Percentiles rank a stretch among this genome's conserved stretches.
Conservation (phyloP, 1,140 invertebrate genomes). For the Pteromalus puparum region DNA sequence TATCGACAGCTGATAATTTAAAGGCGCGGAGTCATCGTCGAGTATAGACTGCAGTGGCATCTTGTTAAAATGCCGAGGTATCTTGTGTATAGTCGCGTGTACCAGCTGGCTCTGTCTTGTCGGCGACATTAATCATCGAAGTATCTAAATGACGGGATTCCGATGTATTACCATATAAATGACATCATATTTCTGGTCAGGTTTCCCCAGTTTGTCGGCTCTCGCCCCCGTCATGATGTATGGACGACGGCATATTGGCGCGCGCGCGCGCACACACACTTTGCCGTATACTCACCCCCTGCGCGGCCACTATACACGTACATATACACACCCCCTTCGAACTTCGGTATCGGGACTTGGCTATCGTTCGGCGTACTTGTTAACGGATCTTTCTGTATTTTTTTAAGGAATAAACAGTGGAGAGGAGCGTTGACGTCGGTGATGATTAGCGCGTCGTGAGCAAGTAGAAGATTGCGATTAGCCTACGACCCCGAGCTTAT, state of each 20-base stretch:
- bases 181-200: slow-evolving; percentile 82
- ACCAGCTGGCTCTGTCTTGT: slow-evolving; percentile 66
- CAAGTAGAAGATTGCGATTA: no score
- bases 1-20: slow-evolving; percentile 2
- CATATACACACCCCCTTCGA: neutral
- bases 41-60: slow-evolving; percentile 8
- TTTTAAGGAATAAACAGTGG: neutral
- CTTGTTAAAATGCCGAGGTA: slow-evolving; percentile 50
- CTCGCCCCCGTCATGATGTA: slow-evolving; percentile 72
- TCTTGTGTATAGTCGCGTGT: neutral
- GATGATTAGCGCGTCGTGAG: no score
- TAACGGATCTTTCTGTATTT: slow-evolving; percentile 2
- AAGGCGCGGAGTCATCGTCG: neutral
- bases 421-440: no score
- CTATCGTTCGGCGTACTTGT: neutral
- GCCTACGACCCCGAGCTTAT: neutral
- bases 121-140: slow-evolving; percentile 78
- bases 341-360: slow-evolving; percentile 8
- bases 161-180: slow-evolving; percentile 82
- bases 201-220: slow-evolving; percentile 76
- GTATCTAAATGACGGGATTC: slow-evolving; percentile 81
- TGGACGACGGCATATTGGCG: slow-evolving; percentile 75
- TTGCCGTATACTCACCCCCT: neutral
- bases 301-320: neutral
- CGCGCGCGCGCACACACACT: neutral